A percentile compares a stretch with the other conserved stretches of the same genome.
Evolutionary conservation across 2,113 vertebrate species (phyloP).

Genomic region (Macrotis lagotis): DNA sequence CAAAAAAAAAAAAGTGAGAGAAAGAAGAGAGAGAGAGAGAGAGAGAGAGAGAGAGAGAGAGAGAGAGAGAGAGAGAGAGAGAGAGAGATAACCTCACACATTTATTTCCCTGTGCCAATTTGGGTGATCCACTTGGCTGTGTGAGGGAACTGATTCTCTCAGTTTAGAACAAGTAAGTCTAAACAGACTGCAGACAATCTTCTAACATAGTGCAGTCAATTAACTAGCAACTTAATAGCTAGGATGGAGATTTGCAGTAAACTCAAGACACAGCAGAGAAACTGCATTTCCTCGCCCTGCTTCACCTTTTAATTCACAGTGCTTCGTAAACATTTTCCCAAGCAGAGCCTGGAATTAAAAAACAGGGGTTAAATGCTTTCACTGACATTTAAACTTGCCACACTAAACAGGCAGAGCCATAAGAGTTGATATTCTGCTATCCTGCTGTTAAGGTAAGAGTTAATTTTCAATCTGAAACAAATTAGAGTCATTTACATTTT

Average conservation of each 20-base stretch:
- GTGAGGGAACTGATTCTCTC: background rate
- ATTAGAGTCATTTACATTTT: slow-evolving; percentile 97
- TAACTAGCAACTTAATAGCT: slow-evolving; percentile 28
- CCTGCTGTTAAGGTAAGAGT: slow-evolving; percentile 93
- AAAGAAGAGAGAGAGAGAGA: no score
- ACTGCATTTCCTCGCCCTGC: background rate
- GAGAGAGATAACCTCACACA: background rate
- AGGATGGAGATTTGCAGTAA: background rate
- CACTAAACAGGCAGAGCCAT: slow-evolving; percentile 60
- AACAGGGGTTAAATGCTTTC: slow-evolving; percentile 40
- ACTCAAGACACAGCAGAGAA: slow-evolving; percentile 37
- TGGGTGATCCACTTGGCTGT: slow-evolving; percentile 9
- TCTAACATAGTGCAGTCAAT: background rate
- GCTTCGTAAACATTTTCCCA: slow-evolving; percentile 16
- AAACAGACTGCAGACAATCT: slow-evolving; percentile 44
- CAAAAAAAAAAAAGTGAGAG: background rate
- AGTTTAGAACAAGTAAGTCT: background rate
- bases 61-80: background rate
- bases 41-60: no score
- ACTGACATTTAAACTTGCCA: slow-evolving; percentile 62
- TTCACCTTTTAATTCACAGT: slow-evolving; percentile 49
- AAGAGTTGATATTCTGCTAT: slow-evolving; percentile 79
- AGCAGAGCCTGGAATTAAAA: slow-evolving; percentile 41
- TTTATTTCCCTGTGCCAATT: background rate
- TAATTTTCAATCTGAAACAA: slow-evolving; percentile 95